Evolutionary conservation across 2,888 invertebrate genomes (phyloP).

Genomic region (Epinotia demarniana): DNA sequence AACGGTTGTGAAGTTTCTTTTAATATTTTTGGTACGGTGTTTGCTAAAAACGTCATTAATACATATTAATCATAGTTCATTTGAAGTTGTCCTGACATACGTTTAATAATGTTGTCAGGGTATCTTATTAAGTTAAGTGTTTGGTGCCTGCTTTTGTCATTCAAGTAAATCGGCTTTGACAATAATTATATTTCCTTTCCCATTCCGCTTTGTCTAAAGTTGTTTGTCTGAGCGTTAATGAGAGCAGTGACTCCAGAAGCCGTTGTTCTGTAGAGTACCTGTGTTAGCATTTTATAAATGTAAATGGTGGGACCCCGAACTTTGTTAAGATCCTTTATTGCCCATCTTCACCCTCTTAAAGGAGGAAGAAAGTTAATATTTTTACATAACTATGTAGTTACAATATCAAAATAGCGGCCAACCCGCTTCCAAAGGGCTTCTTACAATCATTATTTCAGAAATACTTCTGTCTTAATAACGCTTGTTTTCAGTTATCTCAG

Average conservation of each 20-base stretch:
- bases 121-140: neutral
- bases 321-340: slow-evolving; percentile 20
- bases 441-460: neutral
- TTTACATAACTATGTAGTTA: slow-evolving; percentile 8
- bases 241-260: slow-evolving; percentile 45
- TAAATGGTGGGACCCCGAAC: slow-evolving; percentile 18
- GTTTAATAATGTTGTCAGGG: slow-evolving; percentile 3
- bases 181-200: slow-evolving; percentile 42
- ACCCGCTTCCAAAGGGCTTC: neutral
- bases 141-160: slow-evolving; percentile 9
- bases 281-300: slow-evolving; percentile 38
- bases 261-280: slow-evolving; percentile 43
- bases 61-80: neutral
- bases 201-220: slow-evolving; percentile 41
- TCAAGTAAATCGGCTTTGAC: slow-evolving; percentile 18
- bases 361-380: slow-evolving; percentile 2
- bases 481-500: neutral
- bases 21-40: too few relatives aligned
- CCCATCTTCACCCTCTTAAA: neutral
- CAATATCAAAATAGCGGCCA: neutral
- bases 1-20: too few relatives aligned
- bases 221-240: slow-evolving; percentile 42
- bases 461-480: neutral
- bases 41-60: too few relatives aligned
- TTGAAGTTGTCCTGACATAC: neutral